Evolutionary conservation across 1,140 invertebrate genomes (phyloP), one percentile per base, ranked within the genome.

Genomic region (Belonocnema kinseyi): DNA sequence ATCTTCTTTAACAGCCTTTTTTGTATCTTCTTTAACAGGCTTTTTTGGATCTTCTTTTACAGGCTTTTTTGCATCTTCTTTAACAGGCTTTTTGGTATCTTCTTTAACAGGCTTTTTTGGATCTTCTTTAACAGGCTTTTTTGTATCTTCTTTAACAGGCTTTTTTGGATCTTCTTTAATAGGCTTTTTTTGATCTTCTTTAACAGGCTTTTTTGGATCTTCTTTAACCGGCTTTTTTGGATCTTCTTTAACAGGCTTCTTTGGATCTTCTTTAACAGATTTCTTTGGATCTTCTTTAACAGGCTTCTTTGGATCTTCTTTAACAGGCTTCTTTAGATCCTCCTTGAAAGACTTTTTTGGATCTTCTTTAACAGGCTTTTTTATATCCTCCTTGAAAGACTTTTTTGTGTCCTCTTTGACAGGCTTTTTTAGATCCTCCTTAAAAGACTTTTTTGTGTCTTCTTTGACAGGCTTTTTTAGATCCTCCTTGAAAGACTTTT

Each of bases 121-220:
- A 58, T 78, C 76, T 53, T 83, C 80, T 73, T 75, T 53, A 10
- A 75, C 75, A 58, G 74, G 13, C 40, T 72, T 50, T 73, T 46
- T 51, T 17, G 72, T 33, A 14, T 70, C 46, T 75, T 66, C 11
- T 88, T 86, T 54, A 3, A 12, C 71, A 86, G 56, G 87, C 86
- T 7, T 83, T 85, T 73, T 88, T 86, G 53, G 46, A 58, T 78
- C 76, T 53, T 83, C 80, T 73, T 75, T 53, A 7, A 75, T 73
- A 56, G 74, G 14, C 40, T 72, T 50, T 77, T 46, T 51, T 17
- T 58, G n/a, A 14, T 70, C 46, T 58, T 66, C 11, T 88, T 86
- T 54, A 3, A 14, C 71, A 87, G 56, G 87, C 86, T 7, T 83
- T 85, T 72, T 88, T 86, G 52, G 85, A 86, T 77, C 53, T 26